These are phyloP conservation scores for Aphelenchoides fujianensis DNA, from an alignment of 1,140 invertebrate species.

Conservation along the genomic window DNA sequence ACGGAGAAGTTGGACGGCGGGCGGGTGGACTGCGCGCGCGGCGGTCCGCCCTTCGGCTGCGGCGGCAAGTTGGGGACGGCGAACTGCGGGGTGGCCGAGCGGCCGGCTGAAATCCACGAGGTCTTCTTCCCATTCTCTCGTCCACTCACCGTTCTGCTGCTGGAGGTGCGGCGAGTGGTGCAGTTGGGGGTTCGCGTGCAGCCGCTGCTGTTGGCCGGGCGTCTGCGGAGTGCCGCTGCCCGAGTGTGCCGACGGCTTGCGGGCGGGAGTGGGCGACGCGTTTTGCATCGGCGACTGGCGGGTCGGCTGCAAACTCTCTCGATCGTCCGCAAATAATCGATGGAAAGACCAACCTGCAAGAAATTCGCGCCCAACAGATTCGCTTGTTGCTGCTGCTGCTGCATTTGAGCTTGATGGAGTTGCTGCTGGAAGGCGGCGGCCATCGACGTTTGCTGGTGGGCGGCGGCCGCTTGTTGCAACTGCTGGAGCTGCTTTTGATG, in stretches of 20 bases:
- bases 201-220: neutral
- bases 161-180: neutral
- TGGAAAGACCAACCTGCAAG: neutral
- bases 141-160: neutral
- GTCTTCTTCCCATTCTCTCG: neutral
- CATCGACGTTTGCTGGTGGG: neutral
- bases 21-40: conserved; percentile 6
- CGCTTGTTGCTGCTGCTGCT: conserved; percentile 2
- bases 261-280: conserved; percentile 3
- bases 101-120: too few species aligned
- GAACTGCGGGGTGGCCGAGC: conserved; percentile 17
- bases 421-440: too few species aligned
- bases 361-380: neutral
- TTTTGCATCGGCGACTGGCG: neutral
- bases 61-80: conserved; percentile 14
- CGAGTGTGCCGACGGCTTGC: neutral
- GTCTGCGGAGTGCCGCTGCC: neutral
- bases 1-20: neutral
- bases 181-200: neutral
- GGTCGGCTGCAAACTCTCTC: too few species aligned
- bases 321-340: too few species aligned
- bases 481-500: neutral
- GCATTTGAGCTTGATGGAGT: neutral
- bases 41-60: neutral
- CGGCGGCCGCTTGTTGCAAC: neutral